Evolutionary conservation across 1,140 invertebrate species (phyloP).

Genomic region (Dendrolimus kikuchii): DNA sequence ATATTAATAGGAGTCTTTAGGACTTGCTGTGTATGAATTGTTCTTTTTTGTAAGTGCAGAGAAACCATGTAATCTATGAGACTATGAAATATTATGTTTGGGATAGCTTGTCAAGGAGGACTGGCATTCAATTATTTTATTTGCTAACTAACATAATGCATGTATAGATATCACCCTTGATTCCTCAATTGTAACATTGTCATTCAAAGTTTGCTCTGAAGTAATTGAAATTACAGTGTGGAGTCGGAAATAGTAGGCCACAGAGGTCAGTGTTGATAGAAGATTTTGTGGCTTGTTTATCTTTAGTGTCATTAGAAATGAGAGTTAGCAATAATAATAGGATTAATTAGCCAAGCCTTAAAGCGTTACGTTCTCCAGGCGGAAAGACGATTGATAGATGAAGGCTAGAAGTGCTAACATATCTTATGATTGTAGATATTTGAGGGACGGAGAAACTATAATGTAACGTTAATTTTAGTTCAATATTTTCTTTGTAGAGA

Average conservation of each 20-base stretch:
- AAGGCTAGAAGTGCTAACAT: constrained; percentile 52
- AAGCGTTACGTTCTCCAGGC: constrained; percentile 29
- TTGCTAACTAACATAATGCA: too few species aligned
- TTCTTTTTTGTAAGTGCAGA: too few species aligned
- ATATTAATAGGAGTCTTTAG: too few species aligned
- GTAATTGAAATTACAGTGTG: too few species aligned
- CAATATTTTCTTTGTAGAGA: constrained; percentile 61
- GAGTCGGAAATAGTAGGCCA: constrained; percentile 3
- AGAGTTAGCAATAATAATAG: constrained; percentile 57
- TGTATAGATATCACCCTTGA: too few species aligned
- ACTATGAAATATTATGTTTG: too few species aligned
- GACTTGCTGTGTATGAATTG: too few species aligned
- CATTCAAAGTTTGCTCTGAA: too few species aligned
- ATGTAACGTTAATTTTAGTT: constrained; percentile 64
- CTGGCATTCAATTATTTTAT: too few species aligned
- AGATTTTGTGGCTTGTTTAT: constrained; percentile 11
- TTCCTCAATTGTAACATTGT: too few species aligned
- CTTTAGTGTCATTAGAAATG: constrained; percentile 32
- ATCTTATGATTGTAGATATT: constrained; percentile 57
- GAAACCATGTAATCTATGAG: too few species aligned
- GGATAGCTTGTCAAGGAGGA: too few species aligned
- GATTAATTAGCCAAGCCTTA: constrained; percentile 44
- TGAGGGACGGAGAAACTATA: constrained; percentile 28
- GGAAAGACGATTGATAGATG: constrained; percentile 23
- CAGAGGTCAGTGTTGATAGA: constrained; percentile 6